Percentiles rank a stretch among this genome's conserved stretches.
Evolutionary conservation across 1,140 invertebrate genomes (phyloP).

Genomic region (Leptinotarsa lineolata): DNA sequence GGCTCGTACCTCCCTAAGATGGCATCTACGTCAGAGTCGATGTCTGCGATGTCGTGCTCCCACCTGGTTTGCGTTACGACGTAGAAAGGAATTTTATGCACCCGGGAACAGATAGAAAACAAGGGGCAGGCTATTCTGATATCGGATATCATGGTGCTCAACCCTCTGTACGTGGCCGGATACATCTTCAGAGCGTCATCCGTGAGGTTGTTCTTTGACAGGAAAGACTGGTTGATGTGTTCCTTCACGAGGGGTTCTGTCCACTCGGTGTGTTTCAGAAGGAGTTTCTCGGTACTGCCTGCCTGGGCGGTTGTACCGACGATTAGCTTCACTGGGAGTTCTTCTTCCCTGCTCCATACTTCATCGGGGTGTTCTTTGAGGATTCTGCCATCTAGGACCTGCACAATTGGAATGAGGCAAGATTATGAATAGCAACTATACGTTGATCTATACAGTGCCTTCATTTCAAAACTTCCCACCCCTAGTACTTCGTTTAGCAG

Average conservation of each 20-base stretch:
- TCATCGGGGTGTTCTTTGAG: constrained; percentile 67
- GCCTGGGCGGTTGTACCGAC: constrained; percentile 76
- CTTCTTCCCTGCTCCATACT: constrained; percentile 60
- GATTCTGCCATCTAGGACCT: constrained; percentile 66
- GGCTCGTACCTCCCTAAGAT: constrained; percentile 77
- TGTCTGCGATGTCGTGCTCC: constrained; percentile 63
- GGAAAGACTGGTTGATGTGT: constrained; percentile 66
- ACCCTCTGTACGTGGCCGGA: constrained; percentile 67
- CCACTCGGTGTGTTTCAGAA: constrained; percentile 64
- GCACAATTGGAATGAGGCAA: neutral
- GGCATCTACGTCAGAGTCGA: constrained; percentile 72
- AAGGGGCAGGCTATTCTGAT: constrained; percentile 80
- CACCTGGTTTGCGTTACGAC: constrained; percentile 68
- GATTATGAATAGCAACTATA: no score
- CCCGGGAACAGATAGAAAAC: constrained; percentile 63
- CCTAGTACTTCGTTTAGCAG: no score
- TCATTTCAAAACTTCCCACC: no score
- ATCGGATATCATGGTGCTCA: constrained; percentile 75
- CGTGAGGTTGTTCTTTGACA: constrained; percentile 65
- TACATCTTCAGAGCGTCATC: constrained; percentile 67
- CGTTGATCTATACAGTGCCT: no score
- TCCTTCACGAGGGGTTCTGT: constrained; percentile 65
- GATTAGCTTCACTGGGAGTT: constrained; percentile 63
- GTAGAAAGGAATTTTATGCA: constrained; percentile 70
- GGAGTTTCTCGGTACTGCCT: constrained; percentile 63